A percentile compares a stretch with the other conserved stretches of the same genome.
Conservation (phyloP, 2,797 vertebrate species). For the Oceanodroma leucorhoa region DNA sequence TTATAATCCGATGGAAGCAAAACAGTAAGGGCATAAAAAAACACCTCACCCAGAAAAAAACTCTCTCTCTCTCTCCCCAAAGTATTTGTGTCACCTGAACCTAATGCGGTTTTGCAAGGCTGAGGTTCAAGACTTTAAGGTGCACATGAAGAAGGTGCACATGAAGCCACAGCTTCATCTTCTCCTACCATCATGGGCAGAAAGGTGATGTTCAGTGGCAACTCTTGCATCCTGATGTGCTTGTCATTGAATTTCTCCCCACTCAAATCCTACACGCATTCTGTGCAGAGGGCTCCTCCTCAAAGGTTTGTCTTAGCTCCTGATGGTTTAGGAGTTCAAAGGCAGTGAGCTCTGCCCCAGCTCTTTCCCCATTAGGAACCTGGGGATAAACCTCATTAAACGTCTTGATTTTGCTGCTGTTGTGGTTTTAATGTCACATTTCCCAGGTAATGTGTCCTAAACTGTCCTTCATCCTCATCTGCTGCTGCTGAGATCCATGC, state of each 20-base stretch:
- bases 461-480: background rate
- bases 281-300: background rate
- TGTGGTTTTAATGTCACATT: background rate
- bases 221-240: background rate
- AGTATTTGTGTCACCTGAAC: background rate
- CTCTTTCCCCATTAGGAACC: background rate
- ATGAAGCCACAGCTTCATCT: background rate
- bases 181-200: background rate
- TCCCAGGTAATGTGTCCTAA: background rate
- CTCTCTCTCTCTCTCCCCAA: background rate
- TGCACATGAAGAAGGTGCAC: background rate
- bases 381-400: background rate
- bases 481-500: background rate
- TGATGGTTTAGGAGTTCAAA: background rate
- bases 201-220: background rate
- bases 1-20: background rate
- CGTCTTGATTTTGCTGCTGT: background rate
- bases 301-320: background rate
- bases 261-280: fast-evolving
- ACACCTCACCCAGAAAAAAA: background rate
- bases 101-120: background rate
- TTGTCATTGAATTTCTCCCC: background rate
- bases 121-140: background rate
- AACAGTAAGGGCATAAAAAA: background rate
- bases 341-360: background rate